Evolutionary conservation across 2,888 invertebrate species (phyloP).

Genomic region (Eucriotettix oculatus): DNA sequence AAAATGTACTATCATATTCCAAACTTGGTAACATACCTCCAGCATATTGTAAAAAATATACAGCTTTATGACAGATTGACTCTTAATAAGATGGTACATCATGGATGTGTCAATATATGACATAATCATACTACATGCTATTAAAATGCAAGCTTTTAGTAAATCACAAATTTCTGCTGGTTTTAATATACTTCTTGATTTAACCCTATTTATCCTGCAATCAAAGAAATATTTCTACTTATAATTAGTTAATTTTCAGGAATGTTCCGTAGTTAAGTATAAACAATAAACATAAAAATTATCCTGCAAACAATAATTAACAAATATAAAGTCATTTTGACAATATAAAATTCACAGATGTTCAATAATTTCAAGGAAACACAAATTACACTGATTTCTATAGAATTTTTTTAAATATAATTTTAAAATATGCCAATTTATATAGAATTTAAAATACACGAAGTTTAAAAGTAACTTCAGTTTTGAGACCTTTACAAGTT

Average conservation of each 20-base stretch:
- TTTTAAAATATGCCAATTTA: too few relatives aligned
- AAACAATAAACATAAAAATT: too few relatives aligned
- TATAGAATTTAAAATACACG: too few relatives aligned
- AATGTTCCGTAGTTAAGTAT: not conserved
- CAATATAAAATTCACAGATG: too few relatives aligned
- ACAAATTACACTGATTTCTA: too few relatives aligned
- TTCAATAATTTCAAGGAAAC: too few relatives aligned
- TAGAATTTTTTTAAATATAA: too few relatives aligned
- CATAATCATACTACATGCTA: constrained; percentile 68
- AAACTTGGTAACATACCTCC: constrained; percentile 43
- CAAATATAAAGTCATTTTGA: too few relatives aligned
- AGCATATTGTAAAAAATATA: constrained; percentile 99
- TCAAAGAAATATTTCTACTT: not conserved
- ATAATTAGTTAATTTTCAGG: not conserved
- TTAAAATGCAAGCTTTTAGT: constrained; percentile 76
- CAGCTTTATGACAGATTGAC: constrained; percentile 96
- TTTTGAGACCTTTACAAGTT: too few relatives aligned
- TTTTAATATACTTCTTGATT: constrained; percentile 45
- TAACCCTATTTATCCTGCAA: constrained; percentile 14
- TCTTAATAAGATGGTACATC: constrained; percentile 92
- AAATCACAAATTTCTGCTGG: constrained; percentile 93
- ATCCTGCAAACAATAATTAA: too few relatives aligned
- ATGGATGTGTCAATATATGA: constrained; percentile 92
- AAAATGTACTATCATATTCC: not conserved
- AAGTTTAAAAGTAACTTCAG: too few relatives aligned